Evolutionary conservation across 2,888 invertebrate species (phyloP).

Genomic region (Alcis repandata): DNA sequence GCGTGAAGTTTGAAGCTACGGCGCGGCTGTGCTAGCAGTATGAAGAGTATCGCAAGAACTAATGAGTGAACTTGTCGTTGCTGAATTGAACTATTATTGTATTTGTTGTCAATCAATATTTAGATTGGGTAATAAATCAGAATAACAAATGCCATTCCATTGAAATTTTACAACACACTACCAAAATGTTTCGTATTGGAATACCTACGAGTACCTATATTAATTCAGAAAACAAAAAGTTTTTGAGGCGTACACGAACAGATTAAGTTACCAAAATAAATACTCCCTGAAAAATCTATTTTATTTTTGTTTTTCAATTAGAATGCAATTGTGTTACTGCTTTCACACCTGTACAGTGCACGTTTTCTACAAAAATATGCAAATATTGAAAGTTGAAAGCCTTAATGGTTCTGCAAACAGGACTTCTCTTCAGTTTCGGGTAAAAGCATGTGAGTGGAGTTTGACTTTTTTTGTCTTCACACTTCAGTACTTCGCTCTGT

Average conservation of each 20-base stretch:
- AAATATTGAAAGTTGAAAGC: constrained; percentile 62
- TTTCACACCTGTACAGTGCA: neutral
- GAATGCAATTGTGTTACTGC: constrained; percentile 17
- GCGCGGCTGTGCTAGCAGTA: constrained; percentile 16
- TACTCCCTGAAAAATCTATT: too few species aligned
- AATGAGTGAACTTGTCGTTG: neutral
- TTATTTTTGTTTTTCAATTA: too few species aligned
- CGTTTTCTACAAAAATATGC: constrained; percentile 69
- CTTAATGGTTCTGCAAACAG: constrained; percentile 74
- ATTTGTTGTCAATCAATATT: too few species aligned
- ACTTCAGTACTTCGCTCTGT: constrained; percentile 10
- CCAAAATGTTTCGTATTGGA: too few species aligned
- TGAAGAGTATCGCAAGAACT: neutral
- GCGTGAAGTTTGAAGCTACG: constrained; percentile 18
- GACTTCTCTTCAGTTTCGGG: constrained; percentile 28
- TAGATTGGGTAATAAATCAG: too few species aligned
- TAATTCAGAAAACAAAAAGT: too few species aligned
- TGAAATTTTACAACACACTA: too few species aligned
- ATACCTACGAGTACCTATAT: too few species aligned
- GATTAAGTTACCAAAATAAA: too few species aligned
- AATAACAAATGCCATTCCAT: too few species aligned
- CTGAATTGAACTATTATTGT: too few species aligned
- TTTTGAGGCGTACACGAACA: too few species aligned
- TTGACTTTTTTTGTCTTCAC: constrained; percentile 12
- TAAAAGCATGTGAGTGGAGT: constrained; percentile 22